These are phyloP conservation scores for Stomatorhinus ivindoensis DNA, from an alignment of 2,113 vertebrate species.

Conservation along the genomic window DNA sequence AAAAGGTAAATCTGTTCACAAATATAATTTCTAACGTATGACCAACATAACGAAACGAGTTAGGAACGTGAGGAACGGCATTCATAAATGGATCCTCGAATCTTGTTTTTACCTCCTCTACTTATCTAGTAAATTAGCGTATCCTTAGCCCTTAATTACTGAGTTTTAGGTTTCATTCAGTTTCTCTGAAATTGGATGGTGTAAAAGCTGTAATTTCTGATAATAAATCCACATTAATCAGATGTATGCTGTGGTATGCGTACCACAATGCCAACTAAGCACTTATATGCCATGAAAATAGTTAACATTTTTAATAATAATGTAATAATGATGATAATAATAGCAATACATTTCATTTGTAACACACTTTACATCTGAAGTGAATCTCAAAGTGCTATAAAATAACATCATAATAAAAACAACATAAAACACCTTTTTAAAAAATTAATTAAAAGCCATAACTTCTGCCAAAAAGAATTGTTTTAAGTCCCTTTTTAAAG, in stretches of 20 bases:
- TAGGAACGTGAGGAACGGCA: background rate
- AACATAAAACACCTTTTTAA: no score
- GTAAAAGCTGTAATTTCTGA: background rate
- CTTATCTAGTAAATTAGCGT: background rate
- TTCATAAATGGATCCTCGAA: background rate
- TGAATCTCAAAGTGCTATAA: no score
- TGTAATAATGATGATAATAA: no score
- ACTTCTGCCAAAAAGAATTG: no score
- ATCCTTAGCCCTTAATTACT: background rate
- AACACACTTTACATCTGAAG: no score
- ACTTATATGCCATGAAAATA: background rate
- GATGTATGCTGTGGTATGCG: background rate
- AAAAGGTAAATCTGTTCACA: background rate
- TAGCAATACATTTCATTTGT: no score
- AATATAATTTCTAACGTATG: background rate
- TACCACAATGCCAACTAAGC: background rate
- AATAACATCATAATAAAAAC: no score
- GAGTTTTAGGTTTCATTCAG: background rate
- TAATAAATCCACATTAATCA: background rate
- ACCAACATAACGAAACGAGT: background rate
- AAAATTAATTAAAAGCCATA: no score
- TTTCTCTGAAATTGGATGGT: background rate
- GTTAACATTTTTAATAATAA: no score
- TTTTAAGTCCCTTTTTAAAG: no score
- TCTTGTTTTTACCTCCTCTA: background rate